Conservation (phyloP, 2,888 invertebrate species). For the Shargacucullia verbasci region DNA sequence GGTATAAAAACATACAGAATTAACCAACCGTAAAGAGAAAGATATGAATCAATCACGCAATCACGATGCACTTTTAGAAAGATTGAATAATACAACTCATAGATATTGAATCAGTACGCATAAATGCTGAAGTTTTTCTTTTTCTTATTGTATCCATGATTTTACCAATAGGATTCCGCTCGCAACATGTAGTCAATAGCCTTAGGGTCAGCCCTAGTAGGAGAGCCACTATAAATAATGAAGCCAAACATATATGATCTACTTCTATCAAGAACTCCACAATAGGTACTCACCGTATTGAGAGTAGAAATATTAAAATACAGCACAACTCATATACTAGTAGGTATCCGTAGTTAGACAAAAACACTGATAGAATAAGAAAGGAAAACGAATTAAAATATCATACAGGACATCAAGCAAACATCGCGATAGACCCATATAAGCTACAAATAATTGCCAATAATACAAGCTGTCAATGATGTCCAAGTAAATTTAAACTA, state of each 20-base stretch:
- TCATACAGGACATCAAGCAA: too few species aligned
- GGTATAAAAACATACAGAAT: constrained; percentile 49
- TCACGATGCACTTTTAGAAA: constrained; percentile 28
- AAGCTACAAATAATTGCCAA: constrained; percentile 63
- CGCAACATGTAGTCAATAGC: constrained; percentile 21
- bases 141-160: constrained; percentile 6
- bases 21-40: constrained; percentile 56
- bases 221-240: too few species aligned
- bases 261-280: too few species aligned
- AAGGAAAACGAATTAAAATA: neutral
- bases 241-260: too few species aligned
- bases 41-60: constrained; percentile 58
- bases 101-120: constrained; percentile 23
- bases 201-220: constrained; percentile 32
- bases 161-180: constrained; percentile 2
- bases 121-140: constrained; percentile 13
- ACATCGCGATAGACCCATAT: constrained; percentile 9
- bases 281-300: too few species aligned
- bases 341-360: neutral
- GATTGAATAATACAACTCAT: constrained; percentile 47
- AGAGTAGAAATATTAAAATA: too few species aligned
- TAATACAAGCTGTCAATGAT: constrained; percentile 67
- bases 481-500: constrained; percentile 68
- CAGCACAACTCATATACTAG: too few species aligned
- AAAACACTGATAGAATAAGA: neutral